Conservation (phyloP, 30 jellyfish, hydroid and myxozoan genomes). For the Hydractinia symbiolongicarpus region DNA sequence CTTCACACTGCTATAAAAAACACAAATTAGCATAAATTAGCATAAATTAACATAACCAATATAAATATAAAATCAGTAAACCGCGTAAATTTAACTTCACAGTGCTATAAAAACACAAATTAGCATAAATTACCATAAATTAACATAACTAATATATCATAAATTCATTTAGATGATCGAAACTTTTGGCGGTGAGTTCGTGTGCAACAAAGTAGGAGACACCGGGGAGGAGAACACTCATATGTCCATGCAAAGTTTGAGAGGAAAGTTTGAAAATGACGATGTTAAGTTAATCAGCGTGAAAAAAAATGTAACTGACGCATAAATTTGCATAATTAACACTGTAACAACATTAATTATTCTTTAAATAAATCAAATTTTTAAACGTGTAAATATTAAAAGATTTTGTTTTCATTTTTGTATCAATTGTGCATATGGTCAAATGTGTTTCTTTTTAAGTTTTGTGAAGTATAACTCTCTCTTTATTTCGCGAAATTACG, state of each 20-base stretch:
- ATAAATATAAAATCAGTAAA: no score
- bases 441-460: no score
- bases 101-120: neutral
- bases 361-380: no score
- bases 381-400: no score
- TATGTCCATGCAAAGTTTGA: neutral
- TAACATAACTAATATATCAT: neutral
- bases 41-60: neutral
- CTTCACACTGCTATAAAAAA: no score
- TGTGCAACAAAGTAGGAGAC: constrained; percentile 6
- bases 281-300: neutral
- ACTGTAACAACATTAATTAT: no score
- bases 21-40: neutral
- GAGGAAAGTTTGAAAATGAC: constrained; percentile 2
- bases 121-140: neutral
- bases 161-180: neutral
- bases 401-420: no score
- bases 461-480: no score
- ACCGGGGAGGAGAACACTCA: neutral
- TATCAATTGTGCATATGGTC: no score
- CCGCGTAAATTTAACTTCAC: no score
- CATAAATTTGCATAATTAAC: neutral
- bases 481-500: no score
- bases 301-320: neutral
- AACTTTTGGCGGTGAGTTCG: neutral